A percentile compares a stretch with the other conserved stretches of the same genome.
phyloP scores from a whole-genome alignment of 2,888 invertebrate species.

The Thera britannica region DNA sequence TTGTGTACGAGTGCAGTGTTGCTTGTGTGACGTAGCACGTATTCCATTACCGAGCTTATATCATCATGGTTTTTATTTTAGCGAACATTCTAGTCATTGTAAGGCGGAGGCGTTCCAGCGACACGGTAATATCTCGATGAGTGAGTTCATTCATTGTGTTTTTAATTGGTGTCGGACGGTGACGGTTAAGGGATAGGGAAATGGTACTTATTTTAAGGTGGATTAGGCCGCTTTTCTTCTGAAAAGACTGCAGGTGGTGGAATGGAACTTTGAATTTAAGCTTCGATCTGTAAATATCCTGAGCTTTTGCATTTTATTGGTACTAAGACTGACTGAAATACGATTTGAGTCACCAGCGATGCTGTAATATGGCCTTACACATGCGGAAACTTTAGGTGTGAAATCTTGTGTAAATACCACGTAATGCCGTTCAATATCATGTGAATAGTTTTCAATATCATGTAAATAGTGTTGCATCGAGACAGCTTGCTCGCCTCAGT shows the following conservation, averaged over 20 bases:
- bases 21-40: slow-evolving; percentile 54
- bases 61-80: slow-evolving; percentile 73
- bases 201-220: slow-evolving; percentile 45
- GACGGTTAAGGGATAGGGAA: slow-evolving; percentile 52
- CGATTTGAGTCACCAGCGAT: not conserved
- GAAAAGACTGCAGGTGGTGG: slow-evolving; percentile 49
- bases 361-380: slow-evolving; percentile 11
- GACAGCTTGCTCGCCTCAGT: slow-evolving; percentile 4
- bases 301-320: slow-evolving; percentile 26
- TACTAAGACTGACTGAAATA: slow-evolving; percentile 16
- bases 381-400: slow-evolving; percentile 20
- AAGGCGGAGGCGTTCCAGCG: slow-evolving; percentile 57
- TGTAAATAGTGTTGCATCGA: slow-evolving; percentile 1
- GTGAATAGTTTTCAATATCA: slow-evolving; percentile 4
- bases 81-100: slow-evolving; percentile 65
- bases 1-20: slow-evolving; percentile 48
- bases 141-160: slow-evolving; percentile 82
- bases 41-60: slow-evolving; percentile 61
- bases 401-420: slow-evolving; percentile 2
- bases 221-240: slow-evolving; percentile 43
- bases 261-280: slow-evolving; percentile 33
- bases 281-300: slow-evolving; percentile 49
- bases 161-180: slow-evolving; percentile 75
- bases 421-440: slow-evolving; percentile 1
- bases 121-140: slow-evolving; percentile 66